Percentiles rank a stretch among this genome's conserved stretches.
Evolutionary conservation across 1,140 invertebrate species (phyloP).

Genomic region (Caenorhabditis tropicalis): DNA sequence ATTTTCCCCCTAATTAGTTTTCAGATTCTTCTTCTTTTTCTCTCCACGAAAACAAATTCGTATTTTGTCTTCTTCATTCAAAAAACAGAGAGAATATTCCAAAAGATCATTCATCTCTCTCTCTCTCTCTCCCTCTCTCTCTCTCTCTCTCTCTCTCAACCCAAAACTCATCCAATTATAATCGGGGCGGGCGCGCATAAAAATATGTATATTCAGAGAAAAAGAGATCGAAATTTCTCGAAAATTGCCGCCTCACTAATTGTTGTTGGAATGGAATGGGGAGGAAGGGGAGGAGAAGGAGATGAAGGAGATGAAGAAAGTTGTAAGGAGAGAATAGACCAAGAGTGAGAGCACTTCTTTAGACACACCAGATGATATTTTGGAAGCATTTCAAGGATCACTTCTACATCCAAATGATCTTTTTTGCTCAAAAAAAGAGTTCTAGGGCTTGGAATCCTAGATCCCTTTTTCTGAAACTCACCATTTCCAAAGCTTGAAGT

Average conservation of each 20-base stretch:
- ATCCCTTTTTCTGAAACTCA: too few relatives aligned
- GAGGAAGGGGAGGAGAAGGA: background rate
- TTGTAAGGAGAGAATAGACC: background rate
- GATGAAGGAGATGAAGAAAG: background rate
- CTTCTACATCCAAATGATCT: too few relatives aligned
- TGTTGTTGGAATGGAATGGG: background rate
- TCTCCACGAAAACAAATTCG: too few relatives aligned
- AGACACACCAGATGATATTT: too few relatives aligned
- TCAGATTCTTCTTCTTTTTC: too few relatives aligned
- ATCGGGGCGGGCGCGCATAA: background rate
- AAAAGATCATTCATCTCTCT: background rate
- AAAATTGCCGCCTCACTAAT: constrained; percentile 24
- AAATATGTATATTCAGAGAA: background rate
- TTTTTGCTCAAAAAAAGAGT: too few relatives aligned
- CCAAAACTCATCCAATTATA: constrained; percentile 35
- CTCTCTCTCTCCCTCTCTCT: too few relatives aligned
- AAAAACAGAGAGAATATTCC: background rate
- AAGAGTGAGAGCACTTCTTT: too few relatives aligned
- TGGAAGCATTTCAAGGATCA: too few relatives aligned
- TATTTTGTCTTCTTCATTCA: too few relatives aligned
- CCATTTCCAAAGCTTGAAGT: too few relatives aligned
- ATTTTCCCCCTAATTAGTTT: too few relatives aligned
- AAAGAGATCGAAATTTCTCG: constrained; percentile 10
- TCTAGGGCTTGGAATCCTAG: background rate
- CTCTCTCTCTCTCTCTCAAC: background rate